phyloP scores from a whole-genome alignment of 2,888 invertebrate genomes.

The Pristionchus maxplancki region DNA sequence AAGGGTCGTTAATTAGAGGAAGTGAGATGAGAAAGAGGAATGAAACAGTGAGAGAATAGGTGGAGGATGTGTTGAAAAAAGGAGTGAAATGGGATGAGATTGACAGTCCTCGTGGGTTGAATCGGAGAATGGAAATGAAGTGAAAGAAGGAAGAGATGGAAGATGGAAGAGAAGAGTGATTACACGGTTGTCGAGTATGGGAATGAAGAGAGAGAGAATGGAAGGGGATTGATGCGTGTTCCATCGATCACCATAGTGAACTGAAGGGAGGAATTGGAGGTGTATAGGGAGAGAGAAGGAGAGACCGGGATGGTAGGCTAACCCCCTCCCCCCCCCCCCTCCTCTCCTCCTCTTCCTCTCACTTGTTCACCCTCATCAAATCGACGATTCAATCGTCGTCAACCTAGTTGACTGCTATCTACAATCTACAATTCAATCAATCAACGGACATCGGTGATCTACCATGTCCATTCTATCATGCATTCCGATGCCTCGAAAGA shows the following conservation, averaged over 20 bases:
- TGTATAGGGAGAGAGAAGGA: not conserved
- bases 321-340: not conserved
- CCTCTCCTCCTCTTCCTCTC: too few species aligned
- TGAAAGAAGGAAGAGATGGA: conserved; percentile 2
- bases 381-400: not conserved
- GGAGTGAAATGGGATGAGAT: not conserved
- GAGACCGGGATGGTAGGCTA: not conserved
- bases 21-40: too few species aligned
- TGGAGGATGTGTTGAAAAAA: not conserved
- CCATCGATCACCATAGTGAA: conserved; percentile 18
- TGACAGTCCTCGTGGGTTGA: not conserved
- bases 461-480: conserved; percentile 19
- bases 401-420: not conserved
- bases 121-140: conserved; percentile 9
- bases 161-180: conserved; percentile 4
- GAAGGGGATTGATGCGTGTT: conserved; percentile 23
- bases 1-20: not conserved
- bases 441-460: conserved; percentile 6
- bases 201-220: not conserved
- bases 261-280: not conserved
- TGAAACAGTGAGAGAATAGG: not conserved
- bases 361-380: not conserved
- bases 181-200: not conserved
- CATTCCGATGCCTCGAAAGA: conserved; percentile 15
- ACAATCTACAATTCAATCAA: too few species aligned